phyloP scores from a whole-genome alignment of 2,888 invertebrate species.

The Gandaritis pyraliata region DNA sequence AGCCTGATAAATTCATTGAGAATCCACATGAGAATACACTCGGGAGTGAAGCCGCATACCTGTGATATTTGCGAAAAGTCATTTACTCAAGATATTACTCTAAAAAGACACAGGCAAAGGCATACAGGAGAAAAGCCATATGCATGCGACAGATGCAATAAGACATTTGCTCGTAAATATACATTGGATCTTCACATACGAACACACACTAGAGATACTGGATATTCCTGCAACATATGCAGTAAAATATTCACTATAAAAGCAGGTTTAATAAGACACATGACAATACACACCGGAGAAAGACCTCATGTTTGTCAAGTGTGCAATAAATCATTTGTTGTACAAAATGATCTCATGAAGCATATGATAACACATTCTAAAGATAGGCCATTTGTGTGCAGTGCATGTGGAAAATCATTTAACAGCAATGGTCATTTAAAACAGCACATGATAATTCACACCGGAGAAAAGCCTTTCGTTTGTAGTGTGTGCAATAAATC shows the following conservation, averaged over 20 bases:
- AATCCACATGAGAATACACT: constrained; percentile 24
- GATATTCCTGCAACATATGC: constrained; percentile 23
- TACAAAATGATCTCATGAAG: constrained; percentile 25
- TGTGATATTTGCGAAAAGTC: constrained; percentile 24
- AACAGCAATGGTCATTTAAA: constrained; percentile 14
- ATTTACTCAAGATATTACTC: constrained; percentile 23
- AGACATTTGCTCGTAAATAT: constrained; percentile 20
- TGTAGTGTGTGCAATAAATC: constrained; percentile 25
- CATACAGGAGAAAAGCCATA: constrained; percentile 25
- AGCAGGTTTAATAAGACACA: constrained; percentile 19
- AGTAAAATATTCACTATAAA: constrained; percentile 21
- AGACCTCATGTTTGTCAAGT: constrained; percentile 28
- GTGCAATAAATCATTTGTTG: constrained; percentile 30
- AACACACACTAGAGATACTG: constrained; percentile 19
- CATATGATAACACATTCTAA: constrained; percentile 33
- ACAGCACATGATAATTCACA: constrained; percentile 25
- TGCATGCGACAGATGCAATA: constrained; percentile 18
- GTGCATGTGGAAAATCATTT: constrained; percentile 31
- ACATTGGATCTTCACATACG: constrained; percentile 21
- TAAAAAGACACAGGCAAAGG: constrained; percentile 20
- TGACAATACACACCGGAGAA: constrained; percentile 27
- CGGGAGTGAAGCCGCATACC: constrained; percentile 16
- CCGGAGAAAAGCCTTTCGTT: constrained; percentile 12
- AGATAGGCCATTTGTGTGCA: constrained; percentile 31
- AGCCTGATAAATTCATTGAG: constrained; percentile 15